Percentiles rank a stretch among this genome's conserved stretches.
Conservation (phyloP, 2,888 invertebrate genomes). For the Therioaphis trifolii region DNA sequence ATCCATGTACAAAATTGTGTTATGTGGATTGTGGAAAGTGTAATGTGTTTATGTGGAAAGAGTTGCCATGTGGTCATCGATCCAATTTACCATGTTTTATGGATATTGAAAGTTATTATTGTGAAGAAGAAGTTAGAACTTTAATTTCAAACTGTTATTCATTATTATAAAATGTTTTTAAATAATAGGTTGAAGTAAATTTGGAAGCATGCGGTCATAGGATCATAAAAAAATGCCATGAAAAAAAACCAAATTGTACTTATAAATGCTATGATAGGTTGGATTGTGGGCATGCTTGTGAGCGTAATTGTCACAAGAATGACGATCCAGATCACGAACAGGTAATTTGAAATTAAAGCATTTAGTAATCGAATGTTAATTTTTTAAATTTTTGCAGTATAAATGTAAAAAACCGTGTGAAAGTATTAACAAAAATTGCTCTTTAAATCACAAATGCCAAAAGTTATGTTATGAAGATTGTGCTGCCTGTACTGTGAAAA, state of each 20-base stretch:
- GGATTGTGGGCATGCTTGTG: too few relatives aligned
- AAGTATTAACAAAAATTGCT: conserved; percentile 70
- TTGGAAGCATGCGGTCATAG: too few relatives aligned
- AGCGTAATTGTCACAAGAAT: too few relatives aligned
- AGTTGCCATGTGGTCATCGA: conserved; percentile 69
- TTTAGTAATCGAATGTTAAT: not conserved
- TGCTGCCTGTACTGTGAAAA: conserved; percentile 70
- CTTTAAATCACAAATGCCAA: conserved; percentile 70
- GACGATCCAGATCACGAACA: too few relatives aligned
- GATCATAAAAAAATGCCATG: too few relatives aligned
- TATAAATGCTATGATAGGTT: too few relatives aligned
- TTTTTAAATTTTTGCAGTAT: conserved; percentile 67
- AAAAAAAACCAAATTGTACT: too few relatives aligned
- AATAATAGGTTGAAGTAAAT: conserved; percentile 47
- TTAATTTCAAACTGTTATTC: not conserved
- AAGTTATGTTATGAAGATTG: conserved; percentile 73
- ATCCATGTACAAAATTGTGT: too few relatives aligned
- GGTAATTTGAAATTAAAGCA: too few relatives aligned
- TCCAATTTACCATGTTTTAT: conserved; percentile 67
- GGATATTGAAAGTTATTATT: conserved; percentile 65
- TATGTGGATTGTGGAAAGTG: conserved; percentile 63
- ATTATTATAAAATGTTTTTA: conserved; percentile 13
- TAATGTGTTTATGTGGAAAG: conserved; percentile 44
- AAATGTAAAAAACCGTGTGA: conserved; percentile 71
- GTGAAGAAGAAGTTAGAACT: conserved; percentile 66